Percentiles rank a stretch among this genome's conserved stretches.
phyloP scores from a whole-genome alignment of 2,797 vertebrate genomes.

The Darevskia mixta region DNA sequence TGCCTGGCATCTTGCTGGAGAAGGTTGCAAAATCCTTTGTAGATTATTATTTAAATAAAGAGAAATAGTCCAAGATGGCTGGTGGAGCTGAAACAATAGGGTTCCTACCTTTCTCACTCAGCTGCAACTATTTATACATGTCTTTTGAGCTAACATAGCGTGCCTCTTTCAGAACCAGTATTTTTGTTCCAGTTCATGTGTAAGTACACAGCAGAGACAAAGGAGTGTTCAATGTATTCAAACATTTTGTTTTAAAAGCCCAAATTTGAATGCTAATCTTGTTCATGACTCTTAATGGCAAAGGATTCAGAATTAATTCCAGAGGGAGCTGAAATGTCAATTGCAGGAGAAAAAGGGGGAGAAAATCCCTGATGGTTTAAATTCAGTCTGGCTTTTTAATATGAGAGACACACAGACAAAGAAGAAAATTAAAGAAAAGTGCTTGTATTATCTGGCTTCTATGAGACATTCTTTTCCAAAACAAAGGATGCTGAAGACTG shows the following conservation, averaged over 20 bases:
- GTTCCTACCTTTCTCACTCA: not conserved
- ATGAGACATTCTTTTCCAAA: conserved; percentile 28
- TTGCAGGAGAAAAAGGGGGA: not conserved
- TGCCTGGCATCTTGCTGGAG: not conserved
- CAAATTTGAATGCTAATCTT: conserved; percentile 48
- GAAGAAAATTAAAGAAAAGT: conserved; percentile 43
- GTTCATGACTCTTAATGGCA: conserved; percentile 43
- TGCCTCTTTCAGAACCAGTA: not conserved
- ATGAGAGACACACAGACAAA: conserved; percentile 37
- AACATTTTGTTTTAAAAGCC: conserved; percentile 40
- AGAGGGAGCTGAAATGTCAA: conserved; percentile 34
- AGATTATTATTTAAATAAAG: conserved; percentile 15
- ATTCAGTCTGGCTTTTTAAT: conserved; percentile 41
- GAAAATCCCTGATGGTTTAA: conserved; percentile 27
- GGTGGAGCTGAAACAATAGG: not conserved
- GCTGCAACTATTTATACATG: not conserved
- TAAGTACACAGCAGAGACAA: not conserved
- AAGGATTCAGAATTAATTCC: conserved; percentile 50
- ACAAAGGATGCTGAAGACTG: conserved; percentile 32
- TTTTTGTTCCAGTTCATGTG: conserved; percentile 7
- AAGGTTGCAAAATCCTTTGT: not conserved
- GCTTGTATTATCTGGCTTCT: conserved; percentile 41
- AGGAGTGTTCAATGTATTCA: conserved; percentile 28
- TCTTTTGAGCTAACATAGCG: conserved; percentile 9
- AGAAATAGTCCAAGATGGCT: not conserved